These are phyloP conservation scores for Anas georgica DNA, from an alignment of 2,797 vertebrate genomes.

Conservation along the genomic window DNA sequence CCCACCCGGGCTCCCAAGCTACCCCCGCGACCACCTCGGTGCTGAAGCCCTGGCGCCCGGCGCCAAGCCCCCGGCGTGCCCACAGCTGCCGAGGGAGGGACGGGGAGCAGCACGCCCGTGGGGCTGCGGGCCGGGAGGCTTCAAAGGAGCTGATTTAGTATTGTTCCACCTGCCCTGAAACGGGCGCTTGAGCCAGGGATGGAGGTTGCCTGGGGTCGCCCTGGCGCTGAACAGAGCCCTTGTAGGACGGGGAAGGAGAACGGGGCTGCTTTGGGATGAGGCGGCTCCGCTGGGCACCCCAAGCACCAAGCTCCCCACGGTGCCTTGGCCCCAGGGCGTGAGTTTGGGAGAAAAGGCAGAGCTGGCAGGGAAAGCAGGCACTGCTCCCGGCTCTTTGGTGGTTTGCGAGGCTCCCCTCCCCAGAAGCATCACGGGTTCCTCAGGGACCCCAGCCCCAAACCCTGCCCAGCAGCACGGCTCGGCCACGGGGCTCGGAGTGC, in stretches of 20 bases:
- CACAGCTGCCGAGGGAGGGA: conserved; percentile 20
- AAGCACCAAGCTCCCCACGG: background rate
- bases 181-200: conserved; percentile 8
- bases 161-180: conserved; percentile 53
- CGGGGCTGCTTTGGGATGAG: conserved; percentile 5
- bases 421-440: background rate
- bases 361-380: background rate
- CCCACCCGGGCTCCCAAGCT: conserved; percentile 64
- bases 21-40: conserved; percentile 60
- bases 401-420: background rate
- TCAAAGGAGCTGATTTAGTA: conserved; percentile 62
- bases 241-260: background rate
- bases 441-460: background rate
- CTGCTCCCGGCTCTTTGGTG: rapidly evolving
- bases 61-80: background rate
- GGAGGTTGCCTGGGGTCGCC: conserved; percentile 49
- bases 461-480: background rate
- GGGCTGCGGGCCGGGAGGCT: background rate
- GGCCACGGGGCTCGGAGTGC: rapidly evolving
- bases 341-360: background rate
- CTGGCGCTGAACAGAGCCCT: background rate
- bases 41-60: conserved; percentile 68
- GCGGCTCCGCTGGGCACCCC: background rate
- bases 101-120: background rate
- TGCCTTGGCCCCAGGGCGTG: background rate